Base-by-base conservation (phyloP, 2,113 vertebrate species). In the Verasper variegatus region DNA sequence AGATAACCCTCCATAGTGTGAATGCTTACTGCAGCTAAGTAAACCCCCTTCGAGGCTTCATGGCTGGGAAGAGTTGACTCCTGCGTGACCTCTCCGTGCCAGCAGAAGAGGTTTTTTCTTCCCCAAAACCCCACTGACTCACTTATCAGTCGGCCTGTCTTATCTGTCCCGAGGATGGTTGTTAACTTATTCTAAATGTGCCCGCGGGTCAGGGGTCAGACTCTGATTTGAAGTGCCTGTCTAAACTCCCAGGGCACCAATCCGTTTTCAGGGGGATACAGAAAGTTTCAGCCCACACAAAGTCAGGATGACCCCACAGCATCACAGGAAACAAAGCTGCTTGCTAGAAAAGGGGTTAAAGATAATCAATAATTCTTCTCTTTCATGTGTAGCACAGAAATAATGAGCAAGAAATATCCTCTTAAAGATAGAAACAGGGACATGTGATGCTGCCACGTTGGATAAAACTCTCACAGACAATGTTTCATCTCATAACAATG, bases 161-260 rank as follows among this genome's bases (percentile, higher is more conserved):
- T 88, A 91, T 93, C 88, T 86, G 69, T 85, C 78, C 73, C 2
- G 55, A 76, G 83, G 81, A 84, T 74, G 84, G 69, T 86, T 76
- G 81, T 87, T 90, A 83, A 84, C 74, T 68, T 76, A 40, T 52
- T 87, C 62, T 85, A 21, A 12, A 42, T 84, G 86, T 88, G 86
- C 73, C 83, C 67, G 42, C 55, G 74, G 89, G 89, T 86, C 76
- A 91, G 55, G 78, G 91, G 84, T 86, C 77, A 74, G 37, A 45
- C 62, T 77, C 45, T 70, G 74, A 76, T 71, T 86, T 81, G 63
- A 77, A 68, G 51, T 73, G 60, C 82, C 71, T 70, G 70, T 85
- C 82, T 84, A 65, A 82, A 86, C 68, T 84, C 78, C 78, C 52
- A 56, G 54, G 75, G 80, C 74, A 81, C 63, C 76, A 82, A 82